Conservation (phyloP, 2,797 vertebrate species). For the Okamejei kenojei region DNA sequence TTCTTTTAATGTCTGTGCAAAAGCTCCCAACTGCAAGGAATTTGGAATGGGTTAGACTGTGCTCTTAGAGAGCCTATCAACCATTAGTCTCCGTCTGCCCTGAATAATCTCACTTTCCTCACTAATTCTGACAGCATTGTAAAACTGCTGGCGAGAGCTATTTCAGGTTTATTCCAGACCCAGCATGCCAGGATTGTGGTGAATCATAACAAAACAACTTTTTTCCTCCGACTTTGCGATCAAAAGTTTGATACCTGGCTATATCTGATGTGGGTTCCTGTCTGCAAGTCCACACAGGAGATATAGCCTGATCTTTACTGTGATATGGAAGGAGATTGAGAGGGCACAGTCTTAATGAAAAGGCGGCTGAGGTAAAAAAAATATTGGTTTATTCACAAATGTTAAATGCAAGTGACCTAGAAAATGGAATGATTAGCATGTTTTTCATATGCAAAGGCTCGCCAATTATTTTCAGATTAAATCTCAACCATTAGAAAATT, state of each 20-base stretch:
- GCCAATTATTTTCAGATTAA: too few species aligned
- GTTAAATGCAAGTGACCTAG: too few species aligned
- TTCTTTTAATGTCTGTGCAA: neutral
- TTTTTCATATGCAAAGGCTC: too few species aligned
- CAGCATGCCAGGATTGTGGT: neutral
- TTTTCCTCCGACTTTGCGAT: neutral
- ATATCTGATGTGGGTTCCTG: constrained; percentile 20
- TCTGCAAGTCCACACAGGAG: constrained; percentile 11
- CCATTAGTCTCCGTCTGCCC: neutral
- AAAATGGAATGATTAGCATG: too few species aligned
- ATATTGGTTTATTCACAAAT: neutral
- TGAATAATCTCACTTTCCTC: neutral
- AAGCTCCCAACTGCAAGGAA: neutral
- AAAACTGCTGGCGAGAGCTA: neutral
- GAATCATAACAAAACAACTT: constrained; percentile 5
- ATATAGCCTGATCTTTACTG: neutral
- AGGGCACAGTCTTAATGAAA: neutral
- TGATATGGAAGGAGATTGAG: neutral
- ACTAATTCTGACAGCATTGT: neutral
- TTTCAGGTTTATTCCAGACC: neutral
- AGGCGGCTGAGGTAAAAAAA: neutral
- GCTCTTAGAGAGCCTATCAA: neutral
- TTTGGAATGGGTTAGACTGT: neutral
- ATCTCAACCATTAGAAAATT: too few species aligned
- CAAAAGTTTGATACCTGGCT: neutral